Evolutionary conservation across 2,113 vertebrate species (phyloP).

Genomic region (Podarcis cretensis): DNA sequence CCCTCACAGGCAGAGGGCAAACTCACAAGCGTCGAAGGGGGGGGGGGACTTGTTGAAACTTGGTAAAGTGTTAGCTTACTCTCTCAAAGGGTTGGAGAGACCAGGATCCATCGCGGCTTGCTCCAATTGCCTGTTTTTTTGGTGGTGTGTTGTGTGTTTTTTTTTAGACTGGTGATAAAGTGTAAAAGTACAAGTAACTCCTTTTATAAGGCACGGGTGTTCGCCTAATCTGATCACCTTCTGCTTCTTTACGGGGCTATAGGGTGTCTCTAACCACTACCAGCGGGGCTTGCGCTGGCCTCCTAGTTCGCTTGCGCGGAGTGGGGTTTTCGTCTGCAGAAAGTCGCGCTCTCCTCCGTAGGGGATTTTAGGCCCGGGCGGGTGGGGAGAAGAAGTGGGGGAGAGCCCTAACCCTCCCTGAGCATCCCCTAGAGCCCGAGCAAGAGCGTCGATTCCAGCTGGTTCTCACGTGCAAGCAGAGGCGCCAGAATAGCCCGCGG

Average conservation of each 20-base stretch:
- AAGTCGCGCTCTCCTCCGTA: too few species aligned
- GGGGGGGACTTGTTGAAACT: slow-evolving; percentile 53
- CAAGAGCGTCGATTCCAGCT: neutral
- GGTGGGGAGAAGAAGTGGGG: neutral
- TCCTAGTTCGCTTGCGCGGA: slow-evolving; percentile 4
- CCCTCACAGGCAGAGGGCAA: slow-evolving; percentile 37
- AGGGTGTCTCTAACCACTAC: slow-evolving; percentile 61
- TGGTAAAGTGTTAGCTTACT: slow-evolving; percentile 61
- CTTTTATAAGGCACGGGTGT: slow-evolving; percentile 50
- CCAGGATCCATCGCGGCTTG: slow-evolving; percentile 54
- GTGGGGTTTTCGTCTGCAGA: neutral
- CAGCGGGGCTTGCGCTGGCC: slow-evolving; percentile 52
- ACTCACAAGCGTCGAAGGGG: slow-evolving; percentile 30
- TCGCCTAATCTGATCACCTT: slow-evolving; percentile 67
- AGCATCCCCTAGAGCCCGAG: neutral
- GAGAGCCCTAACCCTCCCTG: neutral
- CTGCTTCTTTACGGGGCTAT: slow-evolving; percentile 72
- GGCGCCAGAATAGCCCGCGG: too few species aligned
- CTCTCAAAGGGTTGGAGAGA: slow-evolving; percentile 50
- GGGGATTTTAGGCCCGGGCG: too few species aligned
- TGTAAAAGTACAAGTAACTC: slow-evolving; percentile 70
- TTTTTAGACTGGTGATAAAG: slow-evolving; percentile 63
- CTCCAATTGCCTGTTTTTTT: slow-evolving; percentile 55
- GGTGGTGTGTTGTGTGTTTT: neutral
- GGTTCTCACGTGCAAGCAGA: neutral